Conservation (phyloP, 2,797 vertebrate species). For the Aselliscus stoliczkanus region DNA sequence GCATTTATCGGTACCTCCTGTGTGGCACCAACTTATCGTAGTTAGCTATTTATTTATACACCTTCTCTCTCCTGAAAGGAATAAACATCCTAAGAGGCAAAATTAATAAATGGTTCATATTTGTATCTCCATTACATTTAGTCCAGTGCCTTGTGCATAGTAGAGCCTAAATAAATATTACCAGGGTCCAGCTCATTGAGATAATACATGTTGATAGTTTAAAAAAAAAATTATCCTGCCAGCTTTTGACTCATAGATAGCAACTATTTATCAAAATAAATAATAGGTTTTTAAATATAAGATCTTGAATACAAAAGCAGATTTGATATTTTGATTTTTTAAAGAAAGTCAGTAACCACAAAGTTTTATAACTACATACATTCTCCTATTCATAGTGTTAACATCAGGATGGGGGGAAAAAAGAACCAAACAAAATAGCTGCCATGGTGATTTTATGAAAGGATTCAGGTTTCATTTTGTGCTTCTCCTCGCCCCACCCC, state of each 20-base stretch:
- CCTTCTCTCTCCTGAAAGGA: not conserved
- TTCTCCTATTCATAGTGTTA: not conserved
- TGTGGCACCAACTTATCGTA: not conserved
- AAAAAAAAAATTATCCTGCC: not conserved
- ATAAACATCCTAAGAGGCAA: not conserved
- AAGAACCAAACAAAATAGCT: not conserved
- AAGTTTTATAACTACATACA: not conserved
- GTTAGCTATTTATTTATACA: not conserved
- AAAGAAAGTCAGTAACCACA: not conserved
- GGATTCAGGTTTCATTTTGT: not conserved
- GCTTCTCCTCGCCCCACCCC: not conserved
- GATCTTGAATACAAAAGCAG: not conserved
- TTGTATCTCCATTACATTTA: not conserved
- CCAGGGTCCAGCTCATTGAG: not conserved
- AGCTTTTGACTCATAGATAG: not conserved
- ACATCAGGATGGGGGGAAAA: not conserved
- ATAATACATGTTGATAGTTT: not conserved
- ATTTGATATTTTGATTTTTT: not conserved
- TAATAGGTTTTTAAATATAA: not conserved
- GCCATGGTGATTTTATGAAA: not conserved
- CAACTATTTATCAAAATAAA: not conserved
- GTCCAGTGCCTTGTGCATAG: not conserved
- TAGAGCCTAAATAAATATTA: not conserved
- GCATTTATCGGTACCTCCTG: not conserved
- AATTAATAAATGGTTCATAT: not conserved